Base-by-base conservation (phyloP, 2,888 invertebrate genomes). In the Galeruca laticollis region DNA sequence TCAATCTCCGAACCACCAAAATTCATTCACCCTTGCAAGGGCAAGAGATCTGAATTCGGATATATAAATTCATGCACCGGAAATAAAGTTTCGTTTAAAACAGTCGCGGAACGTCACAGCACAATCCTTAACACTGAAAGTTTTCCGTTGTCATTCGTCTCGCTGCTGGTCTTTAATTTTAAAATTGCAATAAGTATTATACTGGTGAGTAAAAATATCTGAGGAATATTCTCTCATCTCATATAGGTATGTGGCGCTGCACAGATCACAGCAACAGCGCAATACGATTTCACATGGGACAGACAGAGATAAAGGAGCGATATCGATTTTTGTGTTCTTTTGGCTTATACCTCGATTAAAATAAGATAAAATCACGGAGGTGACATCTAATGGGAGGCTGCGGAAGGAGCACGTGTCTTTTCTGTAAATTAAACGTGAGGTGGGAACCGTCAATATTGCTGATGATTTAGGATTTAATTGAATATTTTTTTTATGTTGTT, bases 281-380 rank as follows among this genome's bases (percentile, higher is more conserved):
- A 68, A 74, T 78, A 79, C 71, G 63, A 62, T 59, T 61, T 71
- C 52, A 43, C 68, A 67, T 77, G 65, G 64, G 76, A 61, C 70
- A 72, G 78, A 81, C 75, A 73, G 79, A 78, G 78, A 80, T 69
- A 76, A 78, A 75, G 72, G 66, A 73, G 69, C 62, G 57, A 72
- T 84, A 84, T 84, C 83, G 84, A 84, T 84, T 84, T 84, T 83
- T 80, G 75, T 75, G 78, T 77, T 78, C 80, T 78, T 79, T 80
- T 82, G 77, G 79, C 79, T 77, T 76, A 73, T 73, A 77, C 79
- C 78, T 76, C 76, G 73, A 74, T 72, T 76, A 71, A 73, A 75
- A 76, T 71, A 79, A 79, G 80, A 81, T 79, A 79, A 78, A 75
- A 71, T 54, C 49, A 8, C 2, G 33, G 15, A 13, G 33, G 75